Evolutionary conservation across 2,113 vertebrate species (phyloP).

Genomic region (Oryctolagus cuniculus): mOryCun1.1 NC_091434.1:159435001-159435500

Average conservation of each 20-base stretch:
- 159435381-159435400: not conserved
- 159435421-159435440: not conserved
- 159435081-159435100: not conserved
- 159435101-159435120: not conserved
- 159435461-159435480: not conserved
- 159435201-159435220: not conserved
- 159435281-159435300: not conserved
- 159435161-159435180: not conserved
- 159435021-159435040: not conserved
- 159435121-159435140: not conserved
- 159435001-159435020: not conserved
- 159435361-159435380: not conserved
- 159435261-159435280: constrained; percentile 4
- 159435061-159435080: not conserved
- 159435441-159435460: not conserved
- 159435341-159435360: not conserved
- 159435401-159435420: not conserved
- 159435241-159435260: not conserved
- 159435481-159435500: no score
- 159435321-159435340: not conserved
- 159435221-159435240: not conserved
- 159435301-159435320: not conserved
- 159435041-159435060: not conserved
- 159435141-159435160: not conserved
- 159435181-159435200: not conserved